A percentile compares a stretch with the other conserved stretches of the same genome.
Evolutionary conservation across 2,797 vertebrate genomes (phyloP).

Genomic region (Bovichtus variegatus): DNA sequence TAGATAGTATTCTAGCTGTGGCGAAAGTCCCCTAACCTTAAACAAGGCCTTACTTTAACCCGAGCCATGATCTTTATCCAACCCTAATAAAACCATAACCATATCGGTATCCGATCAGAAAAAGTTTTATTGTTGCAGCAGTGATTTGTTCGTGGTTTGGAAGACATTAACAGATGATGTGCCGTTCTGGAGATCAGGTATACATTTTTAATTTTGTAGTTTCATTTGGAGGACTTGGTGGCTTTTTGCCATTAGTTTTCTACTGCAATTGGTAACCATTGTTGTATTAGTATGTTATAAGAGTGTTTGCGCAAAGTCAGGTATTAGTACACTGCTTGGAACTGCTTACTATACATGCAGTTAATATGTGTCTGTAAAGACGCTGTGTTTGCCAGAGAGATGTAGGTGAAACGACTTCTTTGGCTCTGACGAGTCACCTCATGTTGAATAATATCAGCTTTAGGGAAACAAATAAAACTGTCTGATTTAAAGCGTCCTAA

Average conservation of each 20-base stretch:
- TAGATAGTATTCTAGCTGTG: not conserved
- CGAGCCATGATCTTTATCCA: not conserved
- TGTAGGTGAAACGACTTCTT: not conserved
- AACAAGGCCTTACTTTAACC: not conserved
- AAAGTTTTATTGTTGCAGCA: not conserved
- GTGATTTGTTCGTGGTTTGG: not conserved
- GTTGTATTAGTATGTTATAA: not conserved
- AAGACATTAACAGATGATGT: not conserved
- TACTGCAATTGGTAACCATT: not conserved
- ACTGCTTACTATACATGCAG: not conserved
- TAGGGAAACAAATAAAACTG: not conserved
- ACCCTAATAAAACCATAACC: not conserved
- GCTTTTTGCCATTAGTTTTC: not conserved
- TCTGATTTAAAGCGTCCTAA: constrained; percentile 52
- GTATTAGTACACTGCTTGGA: not conserved
- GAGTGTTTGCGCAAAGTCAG: not conserved
- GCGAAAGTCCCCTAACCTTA: not conserved
- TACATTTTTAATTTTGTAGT: not conserved
- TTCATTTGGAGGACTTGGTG: not conserved
- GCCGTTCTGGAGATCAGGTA: not conserved
- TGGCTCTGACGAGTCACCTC: constrained; percentile 9
- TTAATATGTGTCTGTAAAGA: not conserved
- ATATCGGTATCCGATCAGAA: not conserved
- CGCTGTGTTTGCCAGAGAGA: not conserved
- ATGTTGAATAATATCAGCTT: constrained; percentile 26